A percentile compares a stretch with the other conserved stretches of the same genome.
phyloP scores from a whole-genome alignment of 2,113 vertebrate species.

The Syrrhaptes paradoxus region DNA sequence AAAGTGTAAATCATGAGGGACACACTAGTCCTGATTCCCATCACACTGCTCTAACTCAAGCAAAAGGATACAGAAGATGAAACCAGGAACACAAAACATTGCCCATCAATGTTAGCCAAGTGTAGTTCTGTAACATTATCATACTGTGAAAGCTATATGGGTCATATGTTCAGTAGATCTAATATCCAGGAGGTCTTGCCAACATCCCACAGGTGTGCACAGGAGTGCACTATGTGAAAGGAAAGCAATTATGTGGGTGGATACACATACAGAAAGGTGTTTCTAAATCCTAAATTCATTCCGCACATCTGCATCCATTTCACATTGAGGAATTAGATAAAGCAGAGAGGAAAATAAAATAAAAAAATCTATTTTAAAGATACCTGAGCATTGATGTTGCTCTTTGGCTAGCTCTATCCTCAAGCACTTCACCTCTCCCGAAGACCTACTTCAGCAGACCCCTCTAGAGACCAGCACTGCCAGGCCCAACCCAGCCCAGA shows the following conservation, averaged over 20 bases:
- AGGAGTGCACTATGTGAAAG: constrained; percentile 18
- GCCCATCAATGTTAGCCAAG: background rate
- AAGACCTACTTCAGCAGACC: background rate
- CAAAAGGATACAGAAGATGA: background rate
- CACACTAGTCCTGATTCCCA: background rate
- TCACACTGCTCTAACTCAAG: background rate
- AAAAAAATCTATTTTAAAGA: background rate
- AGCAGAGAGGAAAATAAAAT: background rate
- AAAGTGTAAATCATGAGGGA: background rate
- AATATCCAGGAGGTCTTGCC: constrained; percentile 6
- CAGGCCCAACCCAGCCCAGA: background rate
- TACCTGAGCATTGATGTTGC: background rate
- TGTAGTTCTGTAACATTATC: constrained; percentile 11
- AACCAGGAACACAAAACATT: background rate
- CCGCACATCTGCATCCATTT: constrained; percentile 30
- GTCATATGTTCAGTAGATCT: background rate
- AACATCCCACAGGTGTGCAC: constrained; percentile 31
- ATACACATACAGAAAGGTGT: background rate
- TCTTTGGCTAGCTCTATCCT: background rate
- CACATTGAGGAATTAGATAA: background rate
- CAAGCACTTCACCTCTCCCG: background rate
- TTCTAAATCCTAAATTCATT: constrained; percentile 59
- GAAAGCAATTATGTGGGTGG: constrained; percentile 45
- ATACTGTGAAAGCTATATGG: background rate
- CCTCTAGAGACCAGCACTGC: background rate